These are phyloP conservation scores for Leptinotarsa juncta DNA, from an alignment of 2,888 invertebrate species.

Conservation along the genomic window DNA sequence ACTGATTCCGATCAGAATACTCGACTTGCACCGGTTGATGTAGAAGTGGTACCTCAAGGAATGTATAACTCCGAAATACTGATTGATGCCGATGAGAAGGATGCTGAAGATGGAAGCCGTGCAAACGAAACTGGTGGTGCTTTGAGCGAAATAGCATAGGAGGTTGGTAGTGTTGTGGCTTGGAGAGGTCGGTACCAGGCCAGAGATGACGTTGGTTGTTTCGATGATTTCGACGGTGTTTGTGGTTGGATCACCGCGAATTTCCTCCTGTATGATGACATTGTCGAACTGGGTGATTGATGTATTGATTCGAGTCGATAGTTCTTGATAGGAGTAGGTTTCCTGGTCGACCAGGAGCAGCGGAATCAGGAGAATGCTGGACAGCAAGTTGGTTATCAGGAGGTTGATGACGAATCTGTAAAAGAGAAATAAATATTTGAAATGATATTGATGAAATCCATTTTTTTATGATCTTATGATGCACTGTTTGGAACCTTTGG, in stretches of 20 bases:
- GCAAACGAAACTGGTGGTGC: conserved; percentile 71
- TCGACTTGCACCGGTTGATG: conserved; percentile 68
- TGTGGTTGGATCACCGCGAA: conserved; percentile 38
- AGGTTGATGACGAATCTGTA: conserved; percentile 69
- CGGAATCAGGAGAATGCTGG: conserved; percentile 66
- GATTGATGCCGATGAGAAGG: conserved; percentile 73
- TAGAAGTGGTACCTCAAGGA: conserved; percentile 73
- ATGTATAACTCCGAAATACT: conserved; percentile 75
- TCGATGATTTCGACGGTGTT: conserved; percentile 50
- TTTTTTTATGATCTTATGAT: too few species aligned
- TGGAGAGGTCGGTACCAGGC: not conserved
- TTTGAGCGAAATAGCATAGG: conserved; percentile 69
- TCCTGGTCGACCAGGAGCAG: conserved; percentile 69
- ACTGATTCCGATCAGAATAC: conserved; percentile 65
- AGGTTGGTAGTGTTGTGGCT: conserved; percentile 31
- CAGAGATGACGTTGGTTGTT: conserved; percentile 22
- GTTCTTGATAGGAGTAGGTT: conserved; percentile 53
- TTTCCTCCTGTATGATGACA: conserved; percentile 46
- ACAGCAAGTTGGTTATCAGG: conserved; percentile 68
- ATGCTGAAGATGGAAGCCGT: conserved; percentile 74
- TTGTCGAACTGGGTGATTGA: conserved; percentile 30
- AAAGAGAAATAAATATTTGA: conserved; percentile 45
- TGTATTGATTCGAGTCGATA: conserved; percentile 62
- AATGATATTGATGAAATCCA: not conserved
- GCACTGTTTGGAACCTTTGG: too few species aligned